Percentiles rank a stretch among this genome's conserved stretches.
phyloP scores from a whole-genome alignment of 2,888 invertebrate genomes.

The Cosmia trapezina region DNA sequence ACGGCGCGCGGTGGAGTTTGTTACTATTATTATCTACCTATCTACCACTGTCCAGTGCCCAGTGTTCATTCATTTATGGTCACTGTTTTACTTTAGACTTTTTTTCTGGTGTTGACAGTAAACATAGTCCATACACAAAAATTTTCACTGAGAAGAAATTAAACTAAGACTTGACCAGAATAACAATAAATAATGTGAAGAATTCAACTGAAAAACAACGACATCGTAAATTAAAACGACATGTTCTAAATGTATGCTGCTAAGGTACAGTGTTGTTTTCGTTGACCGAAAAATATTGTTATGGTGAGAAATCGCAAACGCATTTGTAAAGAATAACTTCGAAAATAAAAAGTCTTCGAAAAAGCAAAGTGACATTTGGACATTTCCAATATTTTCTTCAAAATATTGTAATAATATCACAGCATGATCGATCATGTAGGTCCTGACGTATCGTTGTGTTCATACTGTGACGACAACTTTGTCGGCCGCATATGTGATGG shows the following conservation, averaged over 20 bases:
- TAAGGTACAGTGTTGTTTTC: background rate
- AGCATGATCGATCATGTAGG: slow-evolving; percentile 60
- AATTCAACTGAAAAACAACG: background rate
- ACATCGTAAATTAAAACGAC: background rate
- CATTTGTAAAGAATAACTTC: background rate
- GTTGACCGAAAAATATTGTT: background rate
- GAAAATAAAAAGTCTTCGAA: slow-evolving; percentile 2
- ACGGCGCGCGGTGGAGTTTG: too few relatives aligned
- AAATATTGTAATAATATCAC: slow-evolving; percentile 61
- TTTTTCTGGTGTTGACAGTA: background rate
- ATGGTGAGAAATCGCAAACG: background rate
- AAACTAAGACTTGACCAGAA: background rate
- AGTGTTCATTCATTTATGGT: slow-evolving; percentile 30
- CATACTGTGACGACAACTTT: slow-evolving; percentile 75
- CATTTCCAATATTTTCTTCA: slow-evolving; percentile 48
- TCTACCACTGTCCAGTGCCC: slow-evolving; percentile 38
- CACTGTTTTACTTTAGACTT: slow-evolving; percentile 15
- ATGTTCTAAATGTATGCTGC: background rate
- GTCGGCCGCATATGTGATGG: slow-evolving; percentile 92
- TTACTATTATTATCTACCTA: slow-evolving; percentile 1
- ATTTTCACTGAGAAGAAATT: background rate
- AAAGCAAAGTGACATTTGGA: slow-evolving; percentile 36
- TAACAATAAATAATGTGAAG: background rate
- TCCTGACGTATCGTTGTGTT: slow-evolving; percentile 68
- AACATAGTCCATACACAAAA: background rate